phyloP scores from a whole-genome alignment of 2,113 vertebrate genomes.

The Siniperca knerii region DNA sequence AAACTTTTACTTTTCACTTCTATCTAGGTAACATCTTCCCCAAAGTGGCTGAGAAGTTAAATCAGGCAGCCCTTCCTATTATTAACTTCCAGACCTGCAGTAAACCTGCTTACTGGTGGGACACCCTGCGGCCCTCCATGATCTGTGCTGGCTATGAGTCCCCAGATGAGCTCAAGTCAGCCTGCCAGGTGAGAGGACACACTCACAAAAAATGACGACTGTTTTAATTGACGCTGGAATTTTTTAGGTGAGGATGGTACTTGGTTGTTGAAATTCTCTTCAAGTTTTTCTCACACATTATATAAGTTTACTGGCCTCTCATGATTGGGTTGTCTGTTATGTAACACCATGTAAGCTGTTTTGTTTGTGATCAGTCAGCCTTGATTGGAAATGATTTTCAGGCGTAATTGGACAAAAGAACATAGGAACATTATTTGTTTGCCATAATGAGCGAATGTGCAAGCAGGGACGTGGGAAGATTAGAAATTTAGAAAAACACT shows the following conservation, averaged over 20 bases:
- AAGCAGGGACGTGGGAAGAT: not conserved
- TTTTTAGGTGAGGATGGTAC: too few relatives aligned
- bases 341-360: slow-evolving; percentile 42
- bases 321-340: slow-evolving; percentile 21
- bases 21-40: slow-evolving; percentile 64
- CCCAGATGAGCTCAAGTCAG: slow-evolving; percentile 82
- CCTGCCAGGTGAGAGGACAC: slow-evolving; percentile 76
- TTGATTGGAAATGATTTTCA: slow-evolving; percentile 47
- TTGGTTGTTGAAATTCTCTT: not conserved
- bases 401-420: slow-evolving; percentile 49
- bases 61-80: slow-evolving; percentile 78
- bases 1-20: not conserved
- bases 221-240: not conserved
- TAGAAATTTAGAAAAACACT: not conserved
- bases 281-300: slow-evolving; percentile 23
- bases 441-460: slow-evolving; percentile 25
- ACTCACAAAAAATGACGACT: not conserved
- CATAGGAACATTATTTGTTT: slow-evolving; percentile 27
- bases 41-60: slow-evolving; percentile 71
- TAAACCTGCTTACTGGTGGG: slow-evolving; percentile 80
- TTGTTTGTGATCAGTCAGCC: slow-evolving; percentile 74
- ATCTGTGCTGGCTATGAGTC: slow-evolving; percentile 81
- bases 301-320: slow-evolving; percentile 17
- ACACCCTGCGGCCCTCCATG: slow-evolving; percentile 79
- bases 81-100: slow-evolving; percentile 81